phyloP scores from a whole-genome alignment of 2,888 invertebrate species.

The Drosophila cognata region DNA sequence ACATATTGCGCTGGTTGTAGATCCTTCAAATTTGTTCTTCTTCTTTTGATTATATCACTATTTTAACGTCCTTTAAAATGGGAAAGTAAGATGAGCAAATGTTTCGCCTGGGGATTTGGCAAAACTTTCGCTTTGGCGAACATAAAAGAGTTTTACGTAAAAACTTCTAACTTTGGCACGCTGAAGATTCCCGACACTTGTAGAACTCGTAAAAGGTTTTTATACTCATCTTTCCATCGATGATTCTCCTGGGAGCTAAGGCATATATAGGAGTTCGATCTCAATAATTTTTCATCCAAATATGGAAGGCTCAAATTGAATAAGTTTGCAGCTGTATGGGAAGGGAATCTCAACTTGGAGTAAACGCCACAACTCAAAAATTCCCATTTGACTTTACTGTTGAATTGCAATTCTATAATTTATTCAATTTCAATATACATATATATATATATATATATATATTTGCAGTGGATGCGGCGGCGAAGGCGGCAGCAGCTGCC shows the following conservation, averaged over 20 bases:
- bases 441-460: no score
- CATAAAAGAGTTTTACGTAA: background rate
- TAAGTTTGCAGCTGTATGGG: no score
- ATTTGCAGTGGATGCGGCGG: conserved; percentile 81
- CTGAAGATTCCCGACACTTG: no score
- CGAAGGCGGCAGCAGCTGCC: conserved; percentile 64
- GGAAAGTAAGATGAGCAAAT: background rate
- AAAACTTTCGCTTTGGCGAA: background rate
- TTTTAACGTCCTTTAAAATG: background rate
- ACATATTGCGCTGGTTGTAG: background rate
- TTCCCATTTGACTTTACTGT: conserved; percentile 1
- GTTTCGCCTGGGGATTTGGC: background rate
- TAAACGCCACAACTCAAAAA: no score
- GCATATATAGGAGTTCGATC: background rate
- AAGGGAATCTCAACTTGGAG: background rate
- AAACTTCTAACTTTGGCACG: background rate
- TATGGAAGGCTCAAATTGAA: no score
- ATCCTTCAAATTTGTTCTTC: background rate
- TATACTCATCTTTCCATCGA: background rate
- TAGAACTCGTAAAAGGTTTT: no score
- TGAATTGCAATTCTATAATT: conserved; percentile 26
- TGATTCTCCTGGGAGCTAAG: background rate
- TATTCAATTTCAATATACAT: conserved; percentile 16
- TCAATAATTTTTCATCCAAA: no score
- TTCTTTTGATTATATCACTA: background rate